phyloP scores from a whole-genome alignment of 2,797 vertebrate species.

The Champsocephalus esox region DNA sequence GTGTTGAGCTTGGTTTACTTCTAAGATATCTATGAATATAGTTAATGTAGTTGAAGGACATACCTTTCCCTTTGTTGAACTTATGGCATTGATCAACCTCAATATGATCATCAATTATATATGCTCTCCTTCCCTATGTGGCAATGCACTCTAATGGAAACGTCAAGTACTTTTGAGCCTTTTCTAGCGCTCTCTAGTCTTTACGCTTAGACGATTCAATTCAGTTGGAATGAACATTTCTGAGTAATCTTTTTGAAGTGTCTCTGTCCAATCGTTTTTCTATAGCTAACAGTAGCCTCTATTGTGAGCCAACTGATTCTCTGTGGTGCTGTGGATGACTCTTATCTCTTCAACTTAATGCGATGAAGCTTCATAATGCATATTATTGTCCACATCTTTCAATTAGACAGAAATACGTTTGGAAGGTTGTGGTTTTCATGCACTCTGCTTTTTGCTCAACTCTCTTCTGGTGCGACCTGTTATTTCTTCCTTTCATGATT shows the following conservation, averaged over 20 bases:
- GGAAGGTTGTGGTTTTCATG: not conserved
- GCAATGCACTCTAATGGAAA: slow-evolving; percentile 2
- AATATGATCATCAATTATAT: slow-evolving; percentile 8
- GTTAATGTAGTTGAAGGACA: not conserved
- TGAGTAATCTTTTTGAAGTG: slow-evolving; percentile 2
- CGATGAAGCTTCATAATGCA: not conserved
- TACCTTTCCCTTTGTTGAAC: slow-evolving; percentile 7
- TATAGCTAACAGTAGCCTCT: not conserved
- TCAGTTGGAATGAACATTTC: slow-evolving; percentile 11
- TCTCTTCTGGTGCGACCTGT: not conserved
- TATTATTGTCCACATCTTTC: not conserved
- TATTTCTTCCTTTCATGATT: not conserved
- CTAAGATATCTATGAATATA: not conserved
- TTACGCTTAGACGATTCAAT: not conserved
- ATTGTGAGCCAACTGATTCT: not conserved
- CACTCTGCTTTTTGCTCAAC: not conserved
- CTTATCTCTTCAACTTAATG: not conserved
- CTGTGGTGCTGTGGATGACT: not conserved
- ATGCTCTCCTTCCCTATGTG: not conserved
- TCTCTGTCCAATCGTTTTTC: not conserved
- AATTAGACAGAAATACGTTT: not conserved
- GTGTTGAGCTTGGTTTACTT: not conserved
- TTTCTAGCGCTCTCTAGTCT: not conserved
- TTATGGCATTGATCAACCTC: not conserved
- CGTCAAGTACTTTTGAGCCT: not conserved